phyloP scores from a whole-genome alignment of 1,140 invertebrate genomes.

The Caenorhabditis inopinata region DNA sequence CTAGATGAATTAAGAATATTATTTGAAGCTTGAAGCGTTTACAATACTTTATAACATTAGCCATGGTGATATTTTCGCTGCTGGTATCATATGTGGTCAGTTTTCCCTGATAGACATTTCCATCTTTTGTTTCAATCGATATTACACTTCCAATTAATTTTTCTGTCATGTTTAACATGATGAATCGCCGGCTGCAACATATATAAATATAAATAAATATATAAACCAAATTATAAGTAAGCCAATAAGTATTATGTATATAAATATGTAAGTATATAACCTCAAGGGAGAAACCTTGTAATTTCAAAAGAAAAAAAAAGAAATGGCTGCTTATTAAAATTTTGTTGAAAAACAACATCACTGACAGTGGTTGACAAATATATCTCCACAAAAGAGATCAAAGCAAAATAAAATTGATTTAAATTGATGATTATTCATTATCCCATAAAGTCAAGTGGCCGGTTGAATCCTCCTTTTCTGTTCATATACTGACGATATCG shows the following conservation, averaged over 20 bases:
- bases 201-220: no score
- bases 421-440: conserved; percentile 43
- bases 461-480: conserved; percentile 95
- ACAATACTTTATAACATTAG: conserved; percentile 53
- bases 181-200: no score
- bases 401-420: background rate
- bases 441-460: conserved; percentile 79
- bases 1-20: background rate
- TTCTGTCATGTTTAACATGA: background rate
- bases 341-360: no score
- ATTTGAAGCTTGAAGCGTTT: background rate
- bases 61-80: conserved; percentile 43
- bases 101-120: conserved; percentile 55
- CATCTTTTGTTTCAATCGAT: conserved; percentile 51
- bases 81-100: conserved; percentile 35
- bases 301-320: background rate
- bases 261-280: no score
- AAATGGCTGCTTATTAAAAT: background rate
- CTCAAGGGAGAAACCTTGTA: no score
- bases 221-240: no score
- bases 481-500: conserved; percentile 99
- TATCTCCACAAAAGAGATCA: background rate
- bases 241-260: no score
- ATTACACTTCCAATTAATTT: conserved; percentile 53
- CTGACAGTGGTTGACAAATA: background rate